Evolutionary conservation across 2,888 invertebrate genomes (phyloP).

Genomic region (Criorhina ranunculi): DNA sequence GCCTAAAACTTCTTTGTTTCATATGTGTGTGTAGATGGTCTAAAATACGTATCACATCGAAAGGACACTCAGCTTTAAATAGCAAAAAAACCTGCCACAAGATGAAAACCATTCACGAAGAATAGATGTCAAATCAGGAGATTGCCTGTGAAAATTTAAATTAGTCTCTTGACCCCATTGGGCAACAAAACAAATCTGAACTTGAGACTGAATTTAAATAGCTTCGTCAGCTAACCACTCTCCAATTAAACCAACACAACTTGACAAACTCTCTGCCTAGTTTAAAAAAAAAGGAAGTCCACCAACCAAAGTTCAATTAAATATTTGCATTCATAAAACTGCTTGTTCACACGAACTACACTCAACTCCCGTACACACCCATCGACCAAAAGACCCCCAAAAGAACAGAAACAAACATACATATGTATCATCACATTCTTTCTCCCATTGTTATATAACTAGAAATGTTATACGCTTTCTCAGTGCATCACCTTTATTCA

Average conservation of each 20-base stretch:
- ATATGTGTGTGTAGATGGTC: too few relatives aligned
- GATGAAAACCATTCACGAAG: too few relatives aligned
- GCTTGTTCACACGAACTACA: conserved; percentile 4
- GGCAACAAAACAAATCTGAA: neutral
- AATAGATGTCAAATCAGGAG: neutral
- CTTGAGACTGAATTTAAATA: conserved; percentile 12
- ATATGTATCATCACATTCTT: neutral
- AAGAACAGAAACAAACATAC: conserved; percentile 7
- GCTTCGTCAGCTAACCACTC: neutral
- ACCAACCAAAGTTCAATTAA: neutral
- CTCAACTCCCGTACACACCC: neutral
- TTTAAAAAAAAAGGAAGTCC: neutral
- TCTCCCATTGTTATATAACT: conserved; percentile 24
- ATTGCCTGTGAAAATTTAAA: neutral
- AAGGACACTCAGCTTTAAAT: too few relatives aligned
- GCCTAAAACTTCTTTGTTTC: too few relatives aligned
- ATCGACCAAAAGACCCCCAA: neutral
- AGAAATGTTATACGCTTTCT: neutral
- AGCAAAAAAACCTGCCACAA: too few relatives aligned
- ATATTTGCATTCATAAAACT: conserved; percentile 36
- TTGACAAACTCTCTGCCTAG: neutral
- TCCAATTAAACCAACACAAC: neutral
- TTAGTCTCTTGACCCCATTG: neutral
- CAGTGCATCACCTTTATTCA: neutral
- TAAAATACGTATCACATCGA: too few relatives aligned